These are phyloP conservation scores for Gobius niger DNA, from an alignment of 2,113 vertebrate genomes.

Conservation along the genomic window DNA sequence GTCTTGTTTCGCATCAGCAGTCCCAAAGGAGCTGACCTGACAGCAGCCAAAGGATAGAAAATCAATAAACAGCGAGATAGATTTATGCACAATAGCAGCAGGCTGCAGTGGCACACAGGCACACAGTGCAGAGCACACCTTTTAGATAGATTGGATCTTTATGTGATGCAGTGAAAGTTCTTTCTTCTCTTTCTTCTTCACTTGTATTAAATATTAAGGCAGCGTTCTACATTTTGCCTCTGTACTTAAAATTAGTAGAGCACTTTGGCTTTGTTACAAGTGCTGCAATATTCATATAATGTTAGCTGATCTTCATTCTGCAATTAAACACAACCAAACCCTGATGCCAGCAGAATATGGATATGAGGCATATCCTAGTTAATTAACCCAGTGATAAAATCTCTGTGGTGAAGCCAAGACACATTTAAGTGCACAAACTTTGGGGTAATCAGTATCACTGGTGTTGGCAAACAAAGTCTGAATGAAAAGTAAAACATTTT, in stretches of 20 bases:
- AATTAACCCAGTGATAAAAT: slow-evolving; percentile 1
- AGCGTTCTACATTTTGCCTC: slow-evolving; percentile 7
- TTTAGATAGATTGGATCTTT: neutral
- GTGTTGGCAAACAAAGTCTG: too few relatives aligned
- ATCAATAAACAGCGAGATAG: neutral
- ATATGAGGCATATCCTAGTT: neutral
- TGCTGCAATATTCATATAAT: slow-evolving; percentile 6
- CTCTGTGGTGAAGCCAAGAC: neutral
- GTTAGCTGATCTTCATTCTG: neutral
- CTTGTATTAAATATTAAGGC: slow-evolving; percentile 5
- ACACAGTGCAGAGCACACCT: neutral
- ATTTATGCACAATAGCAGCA: neutral
- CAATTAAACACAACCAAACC: neutral
- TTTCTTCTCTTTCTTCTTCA: neutral
- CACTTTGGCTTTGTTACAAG: slow-evolving; percentile 5
- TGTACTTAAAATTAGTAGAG: slow-evolving; percentile 4
- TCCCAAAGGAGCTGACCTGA: neutral
- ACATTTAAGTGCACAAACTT: too few relatives aligned
- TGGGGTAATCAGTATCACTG: too few relatives aligned
- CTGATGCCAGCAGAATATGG: neutral
- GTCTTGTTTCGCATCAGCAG: neutral
- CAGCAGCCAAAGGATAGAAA: neutral
- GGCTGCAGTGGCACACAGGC: neutral
- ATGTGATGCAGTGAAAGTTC: neutral
- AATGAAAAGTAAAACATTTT: too few relatives aligned